These are phyloP conservation scores for Sebastes melanostomus DNA, from an alignment of 2,797 vertebrate genomes.

Conservation along the genomic window DNA sequence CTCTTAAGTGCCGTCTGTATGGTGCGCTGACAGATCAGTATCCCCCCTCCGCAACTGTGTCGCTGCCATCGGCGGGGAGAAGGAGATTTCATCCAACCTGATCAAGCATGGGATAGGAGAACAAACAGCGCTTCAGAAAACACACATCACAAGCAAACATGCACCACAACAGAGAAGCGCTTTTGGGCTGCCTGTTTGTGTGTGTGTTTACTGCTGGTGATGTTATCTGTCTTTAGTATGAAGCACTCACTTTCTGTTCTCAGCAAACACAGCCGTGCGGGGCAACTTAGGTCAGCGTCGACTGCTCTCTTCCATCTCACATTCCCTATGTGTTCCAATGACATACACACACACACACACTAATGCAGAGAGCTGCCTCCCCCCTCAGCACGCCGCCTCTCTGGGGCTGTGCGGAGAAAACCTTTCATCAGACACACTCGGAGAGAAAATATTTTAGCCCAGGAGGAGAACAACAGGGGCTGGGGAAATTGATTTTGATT, in stretches of 20 bases:
- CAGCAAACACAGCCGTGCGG: conserved; percentile 57
- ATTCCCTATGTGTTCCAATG: conserved; percentile 43
- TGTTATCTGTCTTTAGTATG: conserved; percentile 68
- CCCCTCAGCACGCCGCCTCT: conserved; percentile 36
- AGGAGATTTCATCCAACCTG: conserved; percentile 68
- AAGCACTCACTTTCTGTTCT: conserved; percentile 55
- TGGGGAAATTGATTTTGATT: conserved; percentile 75
- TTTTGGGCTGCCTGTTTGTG: conserved; percentile 22
- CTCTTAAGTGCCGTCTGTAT: conserved; percentile 77
- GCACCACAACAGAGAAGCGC: conserved; percentile 35
- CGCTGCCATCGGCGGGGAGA: conserved; percentile 53
- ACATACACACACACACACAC: conserved; percentile 1
- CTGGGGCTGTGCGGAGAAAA: conserved; percentile 58
- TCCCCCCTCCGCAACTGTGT: conserved; percentile 49
- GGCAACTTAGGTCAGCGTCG: conserved; percentile 60
- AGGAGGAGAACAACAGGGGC: conserved; percentile 65
- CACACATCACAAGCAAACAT: conserved; percentile 65
- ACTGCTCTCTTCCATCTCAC: conserved; percentile 53
- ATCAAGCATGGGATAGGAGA: conserved; percentile 63
- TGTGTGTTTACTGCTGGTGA: conserved; percentile 46
- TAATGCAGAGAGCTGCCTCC: conserved; percentile 13
- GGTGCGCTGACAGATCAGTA: conserved; percentile 71
- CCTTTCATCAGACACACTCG: conserved; percentile 69
- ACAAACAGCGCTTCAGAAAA: conserved; percentile 65
- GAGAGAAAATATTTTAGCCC: conserved; percentile 68